These are phyloP conservation scores for Andrena bicolor DNA, from an alignment of 2,888 invertebrate genomes.

Conservation along the genomic window DNA sequence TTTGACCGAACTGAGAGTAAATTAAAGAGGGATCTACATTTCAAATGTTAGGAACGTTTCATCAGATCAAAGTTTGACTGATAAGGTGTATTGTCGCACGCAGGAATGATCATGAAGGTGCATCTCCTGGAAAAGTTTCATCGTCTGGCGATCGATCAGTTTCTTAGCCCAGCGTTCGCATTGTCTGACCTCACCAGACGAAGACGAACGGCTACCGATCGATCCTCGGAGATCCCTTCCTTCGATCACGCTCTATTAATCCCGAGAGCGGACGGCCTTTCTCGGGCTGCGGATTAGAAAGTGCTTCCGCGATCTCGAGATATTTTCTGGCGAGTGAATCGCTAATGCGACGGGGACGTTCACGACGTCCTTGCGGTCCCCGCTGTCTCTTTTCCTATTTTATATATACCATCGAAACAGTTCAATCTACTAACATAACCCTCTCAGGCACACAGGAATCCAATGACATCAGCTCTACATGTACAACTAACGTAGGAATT, in stretches of 20 bases:
- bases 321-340: constrained; percentile 65
- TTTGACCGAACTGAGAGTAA: no score
- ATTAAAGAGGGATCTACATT: no score
- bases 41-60: not conserved
- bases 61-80: not conserved
- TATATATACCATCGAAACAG: not conserved
- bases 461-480: no score
- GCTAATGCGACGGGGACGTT: constrained; percentile 26
- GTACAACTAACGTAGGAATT: no score
- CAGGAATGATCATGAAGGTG: constrained; percentile 14
- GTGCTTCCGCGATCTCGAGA: constrained; percentile 74
- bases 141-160: constrained; percentile 28
- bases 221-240: constrained; percentile 61
- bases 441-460: no score
- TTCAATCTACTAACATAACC: not conserved
- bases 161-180: constrained; percentile 47
- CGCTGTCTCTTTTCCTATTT: not conserved
- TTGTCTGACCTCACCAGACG: constrained; percentile 54
- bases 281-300: constrained; percentile 68
- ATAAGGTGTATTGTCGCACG: constrained; percentile 6
- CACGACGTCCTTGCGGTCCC: constrained; percentile 26
- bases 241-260: constrained; percentile 71
- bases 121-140: not conserved
- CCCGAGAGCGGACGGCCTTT: constrained; percentile 61
- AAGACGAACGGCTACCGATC: constrained; percentile 60